Base-by-base conservation (phyloP, 1,140 invertebrate genomes). In the Ostrea denselamellosa region DNA sequence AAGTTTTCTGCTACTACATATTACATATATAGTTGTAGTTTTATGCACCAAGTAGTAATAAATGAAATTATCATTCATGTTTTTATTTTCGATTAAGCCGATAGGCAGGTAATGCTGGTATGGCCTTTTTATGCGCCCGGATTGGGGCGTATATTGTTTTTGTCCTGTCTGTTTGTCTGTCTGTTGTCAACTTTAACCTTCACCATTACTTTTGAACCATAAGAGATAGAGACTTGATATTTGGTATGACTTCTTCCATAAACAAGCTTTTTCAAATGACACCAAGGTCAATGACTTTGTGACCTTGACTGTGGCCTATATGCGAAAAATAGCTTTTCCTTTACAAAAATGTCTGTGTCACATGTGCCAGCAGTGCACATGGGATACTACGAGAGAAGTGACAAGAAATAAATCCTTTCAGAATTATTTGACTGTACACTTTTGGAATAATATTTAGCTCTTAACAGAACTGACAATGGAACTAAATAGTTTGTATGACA, bases 371-470 rank as follows among this genome's bases (percentile, higher is more conserved):
- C 65, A 71, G 65, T 71, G 65, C 65, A 71, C 65, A 71, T 8
- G 65, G 22, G 22, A 71, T 71, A 71, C 65, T 71, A 71, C 12
- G 65, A 71, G 22, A 71, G 0, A 71, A 71, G 22, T 25, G 22
- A 25, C 65, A 8, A 71, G 65, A 71, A 71, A 28, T 71, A 71
- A 71, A 71, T 71, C 8, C 8, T 71, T 71, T 71, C 65, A 25
- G 65, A 71, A 71, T 71, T 71, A 12, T 71, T 71, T 71, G 65
- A 71, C 65, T 71, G 65, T 71, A 71, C 65, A 25, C 65, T 71
- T 71, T 71, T 34, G 65, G 65, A 71, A 25, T 71, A 71, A 71
- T 71, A 71, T 71, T 71, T 71, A 28, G 2, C 65, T 71, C 65
- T 71, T 71, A 71, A 71, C 12, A 71, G 65, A 10, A 34, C 65